Percentiles rank a stretch among this genome's conserved stretches.
Conservation (phyloP, 2,797 vertebrate species). For the Gallinago stenura region DNA sequence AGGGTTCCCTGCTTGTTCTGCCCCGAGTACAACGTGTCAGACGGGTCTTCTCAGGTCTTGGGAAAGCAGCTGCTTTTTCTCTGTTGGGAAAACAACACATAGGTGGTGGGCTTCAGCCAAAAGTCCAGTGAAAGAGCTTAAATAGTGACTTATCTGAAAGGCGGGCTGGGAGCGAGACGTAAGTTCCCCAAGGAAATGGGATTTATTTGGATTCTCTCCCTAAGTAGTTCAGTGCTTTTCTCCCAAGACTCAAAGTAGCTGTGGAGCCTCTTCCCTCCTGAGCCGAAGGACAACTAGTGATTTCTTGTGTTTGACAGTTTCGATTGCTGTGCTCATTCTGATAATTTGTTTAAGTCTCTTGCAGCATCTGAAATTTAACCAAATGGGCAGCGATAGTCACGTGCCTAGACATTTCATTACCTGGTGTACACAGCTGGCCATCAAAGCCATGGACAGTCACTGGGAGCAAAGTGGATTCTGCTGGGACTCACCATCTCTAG, state of each 20-base stretch:
- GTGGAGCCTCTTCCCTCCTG: neutral
- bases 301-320: neutral
- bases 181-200: neutral
- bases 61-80: slow-evolving; percentile 67
- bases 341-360: slow-evolving; percentile 16
- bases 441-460: neutral
- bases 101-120: slow-evolving; percentile 77
- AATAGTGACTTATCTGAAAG: neutral
- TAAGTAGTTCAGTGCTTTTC: accelerated
- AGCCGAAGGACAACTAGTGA: neutral
- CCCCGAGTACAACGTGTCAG: neutral
- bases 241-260: neutral
- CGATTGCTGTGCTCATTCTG: slow-evolving; percentile 11
- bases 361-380: slow-evolving; percentile 17
- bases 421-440: neutral
- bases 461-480: neutral
- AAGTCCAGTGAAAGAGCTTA: neutral
- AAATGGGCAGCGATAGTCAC: neutral
- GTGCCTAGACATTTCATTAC: neutral
- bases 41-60: neutral
- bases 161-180: accelerated
- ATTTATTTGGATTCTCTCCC: slow-evolving; percentile 19
- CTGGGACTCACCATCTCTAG: neutral
- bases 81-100: slow-evolving; percentile 76
- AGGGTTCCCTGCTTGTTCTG: slow-evolving; percentile 44